Evolutionary conservation across 2,113 vertebrate species (phyloP).

Genomic region (Morone chrysops): DNA sequence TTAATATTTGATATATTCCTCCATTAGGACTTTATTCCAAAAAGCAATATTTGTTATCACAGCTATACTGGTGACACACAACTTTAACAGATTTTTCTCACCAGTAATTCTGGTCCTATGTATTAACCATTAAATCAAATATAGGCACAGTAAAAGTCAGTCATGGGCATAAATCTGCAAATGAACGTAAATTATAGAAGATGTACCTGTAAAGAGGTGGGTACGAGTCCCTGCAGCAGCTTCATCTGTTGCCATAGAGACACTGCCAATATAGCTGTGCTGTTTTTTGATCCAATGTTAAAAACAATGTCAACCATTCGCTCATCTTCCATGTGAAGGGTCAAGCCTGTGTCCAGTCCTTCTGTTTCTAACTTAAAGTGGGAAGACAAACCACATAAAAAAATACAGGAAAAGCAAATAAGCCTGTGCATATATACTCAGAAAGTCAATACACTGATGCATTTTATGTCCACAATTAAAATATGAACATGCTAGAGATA

Average conservation of each 20-base stretch:
- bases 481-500: not conserved
- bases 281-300: constrained; percentile 63
- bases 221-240: constrained; percentile 77
- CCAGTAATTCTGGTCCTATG: not conserved
- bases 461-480: not conserved
- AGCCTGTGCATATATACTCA: not conserved
- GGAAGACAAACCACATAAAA: constrained; percentile 12
- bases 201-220: constrained; percentile 79
- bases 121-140: not conserved
- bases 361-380: constrained; percentile 70
- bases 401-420: not conserved
- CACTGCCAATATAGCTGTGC: constrained; percentile 54
- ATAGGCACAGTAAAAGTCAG: not conserved
- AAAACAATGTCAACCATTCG: constrained; percentile 71
- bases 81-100: not conserved
- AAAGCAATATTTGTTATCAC: not conserved
- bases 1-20: not conserved
- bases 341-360: constrained; percentile 67
- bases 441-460: not conserved
- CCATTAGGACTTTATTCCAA: not conserved
- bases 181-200: not conserved
- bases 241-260: constrained; percentile 81
- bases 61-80: not conserved
- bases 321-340: constrained; percentile 68
- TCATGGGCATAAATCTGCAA: not conserved